Evolutionary conservation across 2,113 vertebrate species (phyloP), one percentile per base, ranked within the genome.

Genomic region (Thamnophis sirtalis): DNA sequence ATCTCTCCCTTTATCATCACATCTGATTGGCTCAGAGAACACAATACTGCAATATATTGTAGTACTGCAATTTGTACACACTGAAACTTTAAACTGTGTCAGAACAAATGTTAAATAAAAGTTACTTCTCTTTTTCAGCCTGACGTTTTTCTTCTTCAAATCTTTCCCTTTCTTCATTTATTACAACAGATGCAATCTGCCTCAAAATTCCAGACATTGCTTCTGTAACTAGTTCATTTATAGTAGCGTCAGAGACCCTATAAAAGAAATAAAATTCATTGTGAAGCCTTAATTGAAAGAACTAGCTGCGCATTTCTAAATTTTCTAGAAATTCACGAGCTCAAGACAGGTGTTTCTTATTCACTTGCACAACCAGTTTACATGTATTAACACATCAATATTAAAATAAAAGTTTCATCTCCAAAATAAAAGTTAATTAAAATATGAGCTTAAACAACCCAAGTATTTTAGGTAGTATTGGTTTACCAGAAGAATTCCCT

Each of bases 101-200:
- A 15, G 2, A 33, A 19, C 5, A 33, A 73, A 6, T 19, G 11
- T n/a, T 50, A 26, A 50, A 84, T 56, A 43, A 50, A 43, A 0
- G 92, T 94, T 73, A 98, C 99, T 98, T 98, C 92, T 98, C 97
- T 94, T 99, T 98, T 94, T 99, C 98, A 4, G 97, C 97, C 93
- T 90, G 97, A 60, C 97, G 98, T 88, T 96, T 98, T 85, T 99
- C 98, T 91, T 98, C 98, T 21, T 97, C 96, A 1, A 98, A 94
- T 0, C 98, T 97, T 89, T 98, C 95, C 51, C 91, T 96, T 56
- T 99, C 99, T 0, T 95, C 54, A 0, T 63, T 94, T 19, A 99
- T 92, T 93, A 97, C 95, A 0, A 96, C 92, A 1, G 94, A 95
- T 1, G 97, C 98, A 9, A 98, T 84, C 54, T 98, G 97, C 53